Conservation (phyloP, 2,113 vertebrate species). For the Macroglossus sobrinus region DNA sequence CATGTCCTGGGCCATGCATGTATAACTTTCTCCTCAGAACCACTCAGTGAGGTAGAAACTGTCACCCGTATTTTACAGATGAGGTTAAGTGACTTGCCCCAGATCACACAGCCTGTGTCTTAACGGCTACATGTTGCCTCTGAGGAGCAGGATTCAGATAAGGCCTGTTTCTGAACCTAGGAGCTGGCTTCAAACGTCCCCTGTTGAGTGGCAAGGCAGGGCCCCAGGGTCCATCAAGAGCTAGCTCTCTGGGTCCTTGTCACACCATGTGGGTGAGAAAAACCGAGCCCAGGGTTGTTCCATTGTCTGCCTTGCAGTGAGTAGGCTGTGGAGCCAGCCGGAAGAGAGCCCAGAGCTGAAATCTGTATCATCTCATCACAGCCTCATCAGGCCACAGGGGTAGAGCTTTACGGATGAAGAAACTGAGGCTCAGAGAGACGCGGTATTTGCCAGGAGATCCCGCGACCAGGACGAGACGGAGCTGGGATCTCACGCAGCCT, state of each 20-base stretch:
- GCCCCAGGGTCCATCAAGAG: background rate
- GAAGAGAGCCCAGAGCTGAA: background rate
- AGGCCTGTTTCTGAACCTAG: background rate
- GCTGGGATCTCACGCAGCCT: background rate
- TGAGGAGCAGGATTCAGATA: background rate
- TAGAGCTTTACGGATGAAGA: background rate
- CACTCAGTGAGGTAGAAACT: background rate
- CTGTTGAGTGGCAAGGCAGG: background rate
- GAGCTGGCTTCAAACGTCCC: background rate
- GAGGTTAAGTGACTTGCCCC: background rate
- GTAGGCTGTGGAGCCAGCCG: rapidly evolving
- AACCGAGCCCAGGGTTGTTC: background rate
- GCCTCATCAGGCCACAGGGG: background rate
- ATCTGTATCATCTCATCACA: background rate
- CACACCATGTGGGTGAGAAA: rapidly evolving
- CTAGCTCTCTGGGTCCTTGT: too few relatives aligned
- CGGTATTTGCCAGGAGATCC: rapidly evolving
- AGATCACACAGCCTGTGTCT: background rate
- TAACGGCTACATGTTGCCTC: background rate
- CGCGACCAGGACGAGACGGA: background rate
- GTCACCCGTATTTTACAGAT: background rate
- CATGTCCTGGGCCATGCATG: rapidly evolving
- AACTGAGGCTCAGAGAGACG: background rate
- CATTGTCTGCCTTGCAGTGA: rapidly evolving
- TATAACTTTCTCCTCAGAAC: background rate